These are phyloP conservation scores for Lasioglossum lativentre DNA, from an alignment of 2,888 invertebrate species.

Conservation along the genomic window DNA sequence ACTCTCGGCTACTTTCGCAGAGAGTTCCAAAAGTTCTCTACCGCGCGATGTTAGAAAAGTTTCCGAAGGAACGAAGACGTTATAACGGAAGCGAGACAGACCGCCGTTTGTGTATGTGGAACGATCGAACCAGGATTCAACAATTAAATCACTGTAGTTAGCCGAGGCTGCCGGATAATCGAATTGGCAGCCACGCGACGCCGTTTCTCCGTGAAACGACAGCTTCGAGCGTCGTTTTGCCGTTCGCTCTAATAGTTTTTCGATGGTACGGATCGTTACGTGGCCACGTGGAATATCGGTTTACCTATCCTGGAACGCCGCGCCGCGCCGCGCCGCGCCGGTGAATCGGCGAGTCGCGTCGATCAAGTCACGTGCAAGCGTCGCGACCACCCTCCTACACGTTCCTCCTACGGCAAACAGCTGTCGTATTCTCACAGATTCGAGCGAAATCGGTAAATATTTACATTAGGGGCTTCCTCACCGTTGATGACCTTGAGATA, in stretches of 20 bases:
- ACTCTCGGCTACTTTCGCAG: neutral
- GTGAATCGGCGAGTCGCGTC: constrained; percentile 21
- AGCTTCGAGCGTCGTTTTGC: constrained; percentile 34
- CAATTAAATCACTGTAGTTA: constrained; percentile 27
- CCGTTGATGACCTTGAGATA: too few relatives aligned
- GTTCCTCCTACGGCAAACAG: neutral
- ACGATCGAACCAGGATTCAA: neutral
- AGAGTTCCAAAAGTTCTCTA: neutral
- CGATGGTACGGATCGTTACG: constrained; percentile 52
- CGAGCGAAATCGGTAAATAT: too few relatives aligned
- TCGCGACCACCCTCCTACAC: neutral
- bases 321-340: too few relatives aligned
- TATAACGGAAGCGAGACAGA: neutral
- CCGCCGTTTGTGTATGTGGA: neutral
- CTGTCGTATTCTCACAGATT: neutral
- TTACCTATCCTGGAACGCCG: constrained; percentile 25
- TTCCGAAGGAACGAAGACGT: neutral
- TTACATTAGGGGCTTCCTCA: too few relatives aligned
- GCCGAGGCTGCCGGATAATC: constrained; percentile 13
- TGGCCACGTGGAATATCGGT: constrained; percentile 48
- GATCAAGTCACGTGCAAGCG: constrained; percentile 36
- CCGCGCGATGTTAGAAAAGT: neutral
- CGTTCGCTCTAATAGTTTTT: constrained; percentile 51
- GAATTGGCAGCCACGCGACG: constrained; percentile 32
- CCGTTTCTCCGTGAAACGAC: constrained; percentile 29